Evolutionary conservation across 2,888 invertebrate genomes (phyloP), one percentile per base, ranked within the genome.

Genomic region (Nematopogon swammerdamellus): DNA sequence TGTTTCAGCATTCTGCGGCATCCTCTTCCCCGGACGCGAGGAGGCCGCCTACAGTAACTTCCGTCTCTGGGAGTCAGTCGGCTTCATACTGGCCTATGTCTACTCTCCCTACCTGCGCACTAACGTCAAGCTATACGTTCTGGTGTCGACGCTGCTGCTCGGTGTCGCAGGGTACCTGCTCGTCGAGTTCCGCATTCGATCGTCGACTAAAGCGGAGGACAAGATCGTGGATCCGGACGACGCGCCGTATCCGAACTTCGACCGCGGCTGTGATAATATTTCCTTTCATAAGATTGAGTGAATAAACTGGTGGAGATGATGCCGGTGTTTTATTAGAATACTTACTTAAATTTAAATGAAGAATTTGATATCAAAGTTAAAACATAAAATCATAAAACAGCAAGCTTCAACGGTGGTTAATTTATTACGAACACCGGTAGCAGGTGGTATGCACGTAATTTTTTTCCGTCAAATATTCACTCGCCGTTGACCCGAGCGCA

Each of bases 31-130:
- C 1, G 58, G 62, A 4, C 62, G 72, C 42, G 67, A 79, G 19
- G 82, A 82, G 57, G 77, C 82, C 1, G 82, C 82, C 1, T 83
- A 81, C 62, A 76, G 82, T 52, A 82, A 82, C 64, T 83, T 82
- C 64, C 64, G 82, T 2, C 66, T 83, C 46, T 83, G 82, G 82
- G 81, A 82, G 58, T 74, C 77, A 0, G 46, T 76, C 0, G 83
- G 82, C 1, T 80, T 81, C 59, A 73, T 80, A 45, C 59, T 80
- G n/a, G 74, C 80, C 18, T 82, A 80, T 56, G 63, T 67, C 18
- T 70, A 73, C 58, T 71, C 72, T 45, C 61, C 65, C 51, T 61
- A 58, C 48, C 52, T 75, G 2, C 64, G 68, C 50, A 65, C 72
- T 2, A 45, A 57, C 47, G 55, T 62, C 18, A 79, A 77, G 56